phyloP scores from a whole-genome alignment of 2,797 vertebrate species.

The Manis javanica region DNA sequence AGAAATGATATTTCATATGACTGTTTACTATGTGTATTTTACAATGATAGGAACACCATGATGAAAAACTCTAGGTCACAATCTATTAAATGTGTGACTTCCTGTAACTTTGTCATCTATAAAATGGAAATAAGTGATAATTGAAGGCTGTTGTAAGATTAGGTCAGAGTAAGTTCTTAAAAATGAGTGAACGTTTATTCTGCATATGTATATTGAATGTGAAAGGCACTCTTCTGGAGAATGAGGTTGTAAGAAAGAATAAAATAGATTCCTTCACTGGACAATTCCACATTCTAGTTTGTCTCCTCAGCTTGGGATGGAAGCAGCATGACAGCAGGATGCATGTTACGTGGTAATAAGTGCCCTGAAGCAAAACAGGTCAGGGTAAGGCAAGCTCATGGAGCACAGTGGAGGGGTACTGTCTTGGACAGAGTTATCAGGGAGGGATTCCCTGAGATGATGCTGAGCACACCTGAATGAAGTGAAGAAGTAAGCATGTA shows the following conservation, averaged over 20 bases:
- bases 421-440: neutral
- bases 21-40: neutral
- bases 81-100: neutral
- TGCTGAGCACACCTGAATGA: neutral
- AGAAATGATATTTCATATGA: slow-evolving; percentile 21
- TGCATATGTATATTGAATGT: neutral
- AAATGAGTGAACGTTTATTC: neutral
- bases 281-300: neutral
- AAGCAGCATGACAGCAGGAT: neutral
- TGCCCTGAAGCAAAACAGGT: neutral
- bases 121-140: neutral
- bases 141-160: neutral
- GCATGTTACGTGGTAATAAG: neutral
- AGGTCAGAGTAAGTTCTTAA: neutral
- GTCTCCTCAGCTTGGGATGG: neutral
- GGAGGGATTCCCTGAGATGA: neutral
- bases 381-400: neutral
- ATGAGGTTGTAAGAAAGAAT: neutral
- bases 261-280: neutral
- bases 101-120: neutral
- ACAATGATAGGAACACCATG: neutral
- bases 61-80: neutral
- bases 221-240: neutral
- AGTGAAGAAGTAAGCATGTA: neutral
- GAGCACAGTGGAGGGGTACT: accelerated